A percentile compares a stretch with the other conserved stretches of the same genome.
These are phyloP conservation scores for Cossypha polioptera DNA, from an alignment of 2,797 vertebrate genomes.

Conservation along the genomic window DNA sequence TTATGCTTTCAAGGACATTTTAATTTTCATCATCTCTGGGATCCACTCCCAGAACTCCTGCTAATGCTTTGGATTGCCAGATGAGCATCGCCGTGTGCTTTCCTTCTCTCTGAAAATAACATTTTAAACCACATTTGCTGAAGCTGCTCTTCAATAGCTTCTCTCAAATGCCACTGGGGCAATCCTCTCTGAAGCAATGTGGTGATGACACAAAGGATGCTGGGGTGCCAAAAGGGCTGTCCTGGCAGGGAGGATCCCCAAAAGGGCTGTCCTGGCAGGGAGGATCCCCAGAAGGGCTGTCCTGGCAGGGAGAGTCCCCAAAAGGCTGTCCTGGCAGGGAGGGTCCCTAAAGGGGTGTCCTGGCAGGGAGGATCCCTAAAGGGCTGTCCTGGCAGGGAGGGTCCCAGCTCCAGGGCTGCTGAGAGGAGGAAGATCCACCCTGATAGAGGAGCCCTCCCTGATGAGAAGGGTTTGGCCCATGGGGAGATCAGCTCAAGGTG, in stretches of 20 bases:
- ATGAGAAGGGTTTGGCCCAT: neutral
- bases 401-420: neutral
- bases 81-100: neutral
- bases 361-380: neutral
- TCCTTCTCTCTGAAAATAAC: neutral
- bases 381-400: neutral
- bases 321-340: neutral
- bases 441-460: neutral
- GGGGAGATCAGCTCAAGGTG: neutral
- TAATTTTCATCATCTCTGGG: neutral
- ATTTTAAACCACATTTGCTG: conserved; percentile 8
- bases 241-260: neutral
- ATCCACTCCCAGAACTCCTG: conserved; percentile 18
- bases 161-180: neutral
- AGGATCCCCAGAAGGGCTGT: neutral
- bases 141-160: neutral
- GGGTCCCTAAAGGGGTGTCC: neutral
- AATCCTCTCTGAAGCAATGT: neutral
- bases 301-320: neutral
- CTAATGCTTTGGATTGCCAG: neutral
- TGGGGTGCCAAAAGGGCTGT: neutral
- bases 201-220: neutral
- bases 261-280: neutral
- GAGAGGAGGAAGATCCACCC: neutral
- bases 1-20: conserved; percentile 39